Evolutionary conservation across 2,888 invertebrate species (phyloP), one percentile per base, ranked within the genome.

Genomic region (Erebia epiphron): DNA sequence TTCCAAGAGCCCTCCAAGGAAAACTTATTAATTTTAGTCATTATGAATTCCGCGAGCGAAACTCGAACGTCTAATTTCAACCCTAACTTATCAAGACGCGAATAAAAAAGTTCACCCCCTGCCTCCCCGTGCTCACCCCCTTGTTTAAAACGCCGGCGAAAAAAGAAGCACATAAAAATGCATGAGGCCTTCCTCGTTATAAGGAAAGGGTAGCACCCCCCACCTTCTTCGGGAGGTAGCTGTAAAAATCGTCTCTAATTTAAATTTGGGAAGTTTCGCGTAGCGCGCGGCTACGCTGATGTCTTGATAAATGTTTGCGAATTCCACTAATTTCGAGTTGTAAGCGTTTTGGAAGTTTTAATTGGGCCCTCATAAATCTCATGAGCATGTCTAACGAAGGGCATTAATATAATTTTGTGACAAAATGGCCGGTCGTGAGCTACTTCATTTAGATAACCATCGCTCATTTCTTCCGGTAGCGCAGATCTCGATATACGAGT

Each of bases 81-180:
- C 93, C 93, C 93, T 92, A 93, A 93, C 93, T 94, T 94, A 94
- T 94, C 94, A 94, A 93, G 94, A 94, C 92, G 92, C 91, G 93
- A 91, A 93, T 93, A 93, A 93, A 94, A 92, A 93, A 92, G 89
- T 91, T 90, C 91, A 88, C 92, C 90, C 91, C 88, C 87, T 80
- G 82, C 81, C 84, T 87, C 86, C 92, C 92, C 88, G 86, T 83
- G 84, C 91, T 91, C 92, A 91, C 92, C 93, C 93, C 92, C 93
- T 93, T 93, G 93, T 93, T 94, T 94, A 93, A 94, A 94, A 93
- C 91, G 93, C 92, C 89, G 91, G 84, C 93, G 92, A 94, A 94
- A 94, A 94, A 94, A 93, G 94, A 92, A 93, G 94, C 93, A 94
- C 94, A 94, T 94, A 94, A 94, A 94, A 94, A 94, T 94, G 94